A percentile compares a stretch with the other conserved stretches of the same genome.
These are phyloP conservation scores for Conopomorpha cramerella DNA, from an alignment of 1,140 invertebrate species.

Conservation along the genomic window DNA sequence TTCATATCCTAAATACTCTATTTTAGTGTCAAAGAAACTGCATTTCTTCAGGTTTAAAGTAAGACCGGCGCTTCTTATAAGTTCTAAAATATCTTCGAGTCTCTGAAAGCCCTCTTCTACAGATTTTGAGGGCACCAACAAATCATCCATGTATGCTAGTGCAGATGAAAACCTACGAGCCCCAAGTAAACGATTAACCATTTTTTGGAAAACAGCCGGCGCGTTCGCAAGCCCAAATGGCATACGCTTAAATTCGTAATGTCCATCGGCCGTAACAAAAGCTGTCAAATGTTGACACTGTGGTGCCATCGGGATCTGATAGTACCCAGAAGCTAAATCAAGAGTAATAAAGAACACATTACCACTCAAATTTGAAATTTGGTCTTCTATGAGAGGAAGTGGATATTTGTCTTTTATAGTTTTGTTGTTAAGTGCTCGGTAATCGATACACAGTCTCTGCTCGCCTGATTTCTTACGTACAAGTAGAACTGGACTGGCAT, in stretches of 20 bases:
- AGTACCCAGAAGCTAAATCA: conserved; percentile 3
- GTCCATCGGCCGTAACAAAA: conserved; percentile 17
- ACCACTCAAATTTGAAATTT: conserved; percentile 23
- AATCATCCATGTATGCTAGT: not conserved
- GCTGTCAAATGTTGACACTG: conserved; percentile 27
- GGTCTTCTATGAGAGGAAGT: too few relatives aligned
- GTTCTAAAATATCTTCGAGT: conserved; percentile 6
- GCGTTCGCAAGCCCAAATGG: conserved; percentile 13
- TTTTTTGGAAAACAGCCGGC: conserved; percentile 4
- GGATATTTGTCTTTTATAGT: too few relatives aligned
- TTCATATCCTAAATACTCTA: conserved; percentile 5
- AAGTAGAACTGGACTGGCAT: too few relatives aligned
- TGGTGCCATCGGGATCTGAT: conserved; percentile 34
- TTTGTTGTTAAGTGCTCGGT: too few relatives aligned
- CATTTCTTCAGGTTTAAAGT: conserved; percentile 12
- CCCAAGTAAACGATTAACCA: conserved; percentile 1
- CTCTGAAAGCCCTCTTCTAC: not conserved
- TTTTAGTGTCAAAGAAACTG: conserved; percentile 6
- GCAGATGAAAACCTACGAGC: not conserved
- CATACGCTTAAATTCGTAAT: conserved; percentile 13
- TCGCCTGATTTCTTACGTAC: too few relatives aligned
- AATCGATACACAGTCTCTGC: too few relatives aligned
- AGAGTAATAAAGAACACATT: conserved; percentile 39
- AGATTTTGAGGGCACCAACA: not conserved
- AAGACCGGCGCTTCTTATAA: conserved; percentile 5